These are phyloP conservation scores for Adela reaumurella DNA, from an alignment of 2,888 invertebrate genomes.

Conservation along the genomic window DNA sequence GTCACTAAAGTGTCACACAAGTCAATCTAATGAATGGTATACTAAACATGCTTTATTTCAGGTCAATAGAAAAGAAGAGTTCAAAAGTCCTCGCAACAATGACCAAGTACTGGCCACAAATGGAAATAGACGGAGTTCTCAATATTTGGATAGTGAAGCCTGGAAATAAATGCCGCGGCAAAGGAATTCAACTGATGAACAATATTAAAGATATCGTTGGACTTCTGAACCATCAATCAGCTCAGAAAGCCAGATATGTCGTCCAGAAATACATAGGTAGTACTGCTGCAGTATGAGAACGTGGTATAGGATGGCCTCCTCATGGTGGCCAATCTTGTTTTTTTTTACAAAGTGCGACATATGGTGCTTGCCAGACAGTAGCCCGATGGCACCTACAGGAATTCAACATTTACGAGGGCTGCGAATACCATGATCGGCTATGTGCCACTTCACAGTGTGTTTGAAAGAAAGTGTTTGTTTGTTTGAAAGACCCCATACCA, in stretches of 20 bases:
- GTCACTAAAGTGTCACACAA: too few species aligned
- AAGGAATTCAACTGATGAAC: conserved; percentile 85
- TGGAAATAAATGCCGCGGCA: conserved; percentile 87
- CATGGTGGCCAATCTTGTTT: too few species aligned
- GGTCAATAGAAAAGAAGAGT: conserved; percentile 49
- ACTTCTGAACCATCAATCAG: conserved; percentile 62
- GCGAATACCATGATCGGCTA: too few species aligned
- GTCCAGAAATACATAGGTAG: conserved; percentile 95
- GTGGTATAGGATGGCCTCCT: too few species aligned
- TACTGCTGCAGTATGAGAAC: conserved; percentile 12
- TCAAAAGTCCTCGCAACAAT: conserved; percentile 64
- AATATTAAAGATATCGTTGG: conserved; percentile 80
- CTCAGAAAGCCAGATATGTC: conserved; percentile 76
- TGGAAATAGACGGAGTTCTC: conserved; percentile 76
- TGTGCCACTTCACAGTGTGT: too few species aligned
- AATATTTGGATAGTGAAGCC: conserved; percentile 97
- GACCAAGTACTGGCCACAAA: conserved; percentile 74
- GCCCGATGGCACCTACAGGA: too few species aligned
- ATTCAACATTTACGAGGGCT: too few species aligned
- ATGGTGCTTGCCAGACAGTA: too few species aligned
- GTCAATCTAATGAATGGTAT: too few species aligned
- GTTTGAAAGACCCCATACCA: too few species aligned
- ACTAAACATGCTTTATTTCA: too few species aligned
- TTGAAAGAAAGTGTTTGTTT: too few species aligned
- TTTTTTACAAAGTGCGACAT: conserved; percentile 1